phyloP scores from a whole-genome alignment of 2,797 vertebrate species.

The Poliocrania exsul region DNA sequence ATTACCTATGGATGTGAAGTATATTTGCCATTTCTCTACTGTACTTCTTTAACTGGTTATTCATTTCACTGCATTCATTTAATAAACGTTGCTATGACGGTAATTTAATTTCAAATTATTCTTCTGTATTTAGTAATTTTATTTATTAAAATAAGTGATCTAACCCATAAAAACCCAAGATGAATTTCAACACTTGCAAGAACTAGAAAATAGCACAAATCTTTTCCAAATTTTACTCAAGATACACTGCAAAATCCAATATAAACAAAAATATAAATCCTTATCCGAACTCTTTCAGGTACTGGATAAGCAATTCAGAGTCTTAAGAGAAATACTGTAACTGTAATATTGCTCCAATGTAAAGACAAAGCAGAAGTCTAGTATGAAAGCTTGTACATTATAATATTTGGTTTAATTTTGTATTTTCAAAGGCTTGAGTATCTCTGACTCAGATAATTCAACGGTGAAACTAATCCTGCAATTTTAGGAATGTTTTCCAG shows the following conservation, averaged over 20 bases:
- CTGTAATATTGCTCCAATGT: background rate
- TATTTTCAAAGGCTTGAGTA: background rate
- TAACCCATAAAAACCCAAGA: background rate
- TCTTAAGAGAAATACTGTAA: background rate
- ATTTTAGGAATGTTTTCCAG: background rate
- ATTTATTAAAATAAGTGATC: background rate
- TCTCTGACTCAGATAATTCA: background rate
- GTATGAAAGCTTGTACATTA: background rate
- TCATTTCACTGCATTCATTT: background rate
- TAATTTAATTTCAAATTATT: background rate
- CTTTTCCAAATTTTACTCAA: background rate
- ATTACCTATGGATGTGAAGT: background rate
- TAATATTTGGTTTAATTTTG: background rate
- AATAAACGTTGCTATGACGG: background rate
- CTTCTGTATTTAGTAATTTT: background rate
- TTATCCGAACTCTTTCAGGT: background rate
- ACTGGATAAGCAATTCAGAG: background rate
- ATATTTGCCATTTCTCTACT: background rate
- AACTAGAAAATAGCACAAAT: background rate
- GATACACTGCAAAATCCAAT: background rate
- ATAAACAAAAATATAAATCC: background rate
- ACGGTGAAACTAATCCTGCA: background rate
- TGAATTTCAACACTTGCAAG: background rate
- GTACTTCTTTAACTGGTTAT: background rate
- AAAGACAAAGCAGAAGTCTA: background rate